A percentile compares a stretch with the other conserved stretches of the same genome.
These are phyloP conservation scores for Limnothrissa miodon DNA, from an alignment of 2,113 vertebrate genomes.

Conservation along the genomic window DNA sequence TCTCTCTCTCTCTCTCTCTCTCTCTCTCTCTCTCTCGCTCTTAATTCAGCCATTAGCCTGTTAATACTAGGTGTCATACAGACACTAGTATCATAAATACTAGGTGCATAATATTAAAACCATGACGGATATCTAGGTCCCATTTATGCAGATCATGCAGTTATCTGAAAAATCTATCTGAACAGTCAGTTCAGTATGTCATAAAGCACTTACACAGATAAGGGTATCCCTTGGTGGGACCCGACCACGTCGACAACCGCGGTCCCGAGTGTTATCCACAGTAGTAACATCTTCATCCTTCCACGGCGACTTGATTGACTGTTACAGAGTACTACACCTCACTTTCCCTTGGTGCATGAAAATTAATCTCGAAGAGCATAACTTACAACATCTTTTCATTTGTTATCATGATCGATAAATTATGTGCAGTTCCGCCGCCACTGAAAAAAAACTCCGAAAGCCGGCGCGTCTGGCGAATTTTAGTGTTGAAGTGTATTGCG, in stretches of 20 bases:
- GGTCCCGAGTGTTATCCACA: constrained; percentile 76
- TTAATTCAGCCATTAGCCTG: too few relatives aligned
- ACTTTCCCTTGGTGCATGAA: background rate
- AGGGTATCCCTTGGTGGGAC: constrained; percentile 91
- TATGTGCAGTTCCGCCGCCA: background rate
- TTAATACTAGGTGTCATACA: too few relatives aligned
- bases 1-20: too few relatives aligned
- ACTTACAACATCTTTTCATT: constrained; percentile 14
- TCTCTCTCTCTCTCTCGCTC: too few relatives aligned
- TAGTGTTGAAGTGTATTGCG: background rate
- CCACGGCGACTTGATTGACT: constrained; percentile 68
- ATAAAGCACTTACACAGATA: constrained; percentile 87
- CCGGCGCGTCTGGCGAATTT: background rate
- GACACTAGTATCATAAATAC: background rate
- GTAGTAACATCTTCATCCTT: constrained; percentile 58
- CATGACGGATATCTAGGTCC: background rate
- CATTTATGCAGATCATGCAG: background rate
- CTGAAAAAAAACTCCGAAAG: background rate
- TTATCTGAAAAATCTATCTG: background rate
- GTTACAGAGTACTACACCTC: constrained; percentile 32
- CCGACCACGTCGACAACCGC: constrained; percentile 74
- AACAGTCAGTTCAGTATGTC: background rate
- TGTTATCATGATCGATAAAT: constrained; percentile 9
- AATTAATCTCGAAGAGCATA: constrained; percentile 16
- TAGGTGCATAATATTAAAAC: background rate